Evolutionary conservation across 2,797 vertebrate genomes (phyloP), one percentile per base, ranked within the genome.

Genomic region (Gadopsis marmoratus): DNA sequence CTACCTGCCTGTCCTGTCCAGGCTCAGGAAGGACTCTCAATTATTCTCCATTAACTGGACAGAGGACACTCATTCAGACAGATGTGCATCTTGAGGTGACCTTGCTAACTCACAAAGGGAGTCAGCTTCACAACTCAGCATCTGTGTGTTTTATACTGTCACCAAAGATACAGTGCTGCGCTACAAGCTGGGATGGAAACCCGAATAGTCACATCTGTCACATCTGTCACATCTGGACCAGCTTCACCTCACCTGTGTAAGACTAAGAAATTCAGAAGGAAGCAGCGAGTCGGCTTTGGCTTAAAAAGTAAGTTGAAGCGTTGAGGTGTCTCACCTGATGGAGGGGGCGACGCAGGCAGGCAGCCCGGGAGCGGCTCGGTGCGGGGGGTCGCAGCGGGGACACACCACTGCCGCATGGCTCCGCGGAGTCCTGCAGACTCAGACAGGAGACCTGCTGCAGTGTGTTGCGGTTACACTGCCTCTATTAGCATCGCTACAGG

Each of bases 331-430:
- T 87, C 92, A 96, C 95, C 95, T 94, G 95, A 23, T 35, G 94
- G 90, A 79, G 93, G 92, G 74, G 95, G 94, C 17, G 95, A 95
- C 87, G 86, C 78, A 31, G 92, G 93, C 82, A 94, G 88, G 88
- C 93, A 91, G 88, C 93, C 95, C 88, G 95, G 94, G 92, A 95
- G 94, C 69, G 95, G 94, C 79, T 95, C 95, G 21, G 94, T 79
- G 91, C 94, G 94, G 55, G 94, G 94, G 93, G 94, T 94, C 94
- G 95, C 94, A 59, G 93, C 92, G 91, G 95, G 93, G 90, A 95
- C 95, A 77, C 95, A 95, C 95, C 95, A 96, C 95, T 96, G 95
- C 89, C 95, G 94, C 95, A 96, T 96, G 95, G 92, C 94, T 94
- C 84, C 74, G 87, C 55, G 82, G 86, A 88, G 86, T 76, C 91